Evolutionary conservation across 37 sponge, comb jelly and placozoan species (phyloP), one percentile per base, ranked within the genome.

Genomic region (Eunapius fragilis): DNA sequence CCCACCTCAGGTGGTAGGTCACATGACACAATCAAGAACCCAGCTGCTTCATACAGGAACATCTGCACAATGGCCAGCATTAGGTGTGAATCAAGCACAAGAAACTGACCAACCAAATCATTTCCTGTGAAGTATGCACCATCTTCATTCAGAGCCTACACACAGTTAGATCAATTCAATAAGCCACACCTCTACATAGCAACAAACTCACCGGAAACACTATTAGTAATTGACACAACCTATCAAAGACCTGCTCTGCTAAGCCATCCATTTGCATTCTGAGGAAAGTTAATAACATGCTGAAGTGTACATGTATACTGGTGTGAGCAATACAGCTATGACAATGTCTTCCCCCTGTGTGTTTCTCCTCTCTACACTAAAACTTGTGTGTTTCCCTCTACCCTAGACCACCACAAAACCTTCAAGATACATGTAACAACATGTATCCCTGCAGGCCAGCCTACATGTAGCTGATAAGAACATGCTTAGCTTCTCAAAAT

Each of bases 1-100:
- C 69, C 1, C 69, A 95, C 95, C 79, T 95, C 93, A 69, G 91
- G 89, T 35, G 91, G 75, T 48, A 76, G 73, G 5, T 70, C 79
- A 36, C 88, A 47, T n/a, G 79, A 78, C 25, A 90, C 88, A 34
- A 97, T 48, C n/a, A 97, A 83, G 24, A 84, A 77, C 0, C 95
- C 97, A 22, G 95, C 93, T 26, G 91, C 79, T 69, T 97, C 97
- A 76, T 95, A 97, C 32, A 97, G 75, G 67, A 95, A 94, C 50
- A 79, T 81, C 93, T 89, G 58, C 76, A 82, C 35, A 37, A 71
- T 25, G 41, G 49, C 14, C 2, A 17, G 58, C 7, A 68, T 41
- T 6, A 41, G 41, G 0, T 49, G 22, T 26, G 32, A 31, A n/a
- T 67, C n/a, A 25, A 80, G 13, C n/a, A 68, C 12, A 77, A 28